Conservation (phyloP, 1,140 invertebrate species). For the Pseudomyrmex sp. region DNA sequence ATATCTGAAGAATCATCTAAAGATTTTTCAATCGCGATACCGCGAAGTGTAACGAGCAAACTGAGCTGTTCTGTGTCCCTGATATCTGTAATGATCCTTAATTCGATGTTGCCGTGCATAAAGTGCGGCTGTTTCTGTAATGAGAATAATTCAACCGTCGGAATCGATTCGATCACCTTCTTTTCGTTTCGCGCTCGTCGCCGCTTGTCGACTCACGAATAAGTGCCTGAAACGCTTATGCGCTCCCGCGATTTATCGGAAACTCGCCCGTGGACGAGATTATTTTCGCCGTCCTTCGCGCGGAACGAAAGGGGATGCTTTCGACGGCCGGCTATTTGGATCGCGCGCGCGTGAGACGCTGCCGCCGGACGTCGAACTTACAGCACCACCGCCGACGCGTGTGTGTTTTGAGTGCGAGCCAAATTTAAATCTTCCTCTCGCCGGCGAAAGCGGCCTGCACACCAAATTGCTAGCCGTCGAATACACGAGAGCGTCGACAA, state of each 20-base stretch:
- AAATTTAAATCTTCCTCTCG: constrained; percentile 67
- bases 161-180: neutral
- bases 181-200: neutral
- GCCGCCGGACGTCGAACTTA: constrained; percentile 56
- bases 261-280: constrained; percentile 40
- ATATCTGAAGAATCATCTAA: no score
- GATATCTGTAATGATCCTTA: no score
- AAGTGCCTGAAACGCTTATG: neutral
- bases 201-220: neutral
- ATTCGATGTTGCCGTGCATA: no score
- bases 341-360: constrained; percentile 44
- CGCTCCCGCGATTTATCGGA: constrained; percentile 31
- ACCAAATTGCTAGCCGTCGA: constrained; percentile 27
- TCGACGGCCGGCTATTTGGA: constrained; percentile 57
- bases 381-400: neutral
- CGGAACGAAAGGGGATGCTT: constrained; percentile 32
- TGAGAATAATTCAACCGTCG: no score
- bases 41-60: no score
- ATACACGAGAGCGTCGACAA: constrained; percentile 9
- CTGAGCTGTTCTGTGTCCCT: no score
- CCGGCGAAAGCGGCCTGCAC: constrained; percentile 13
- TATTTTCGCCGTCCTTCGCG: constrained; percentile 55
- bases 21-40: no score
- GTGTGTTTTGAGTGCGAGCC: constrained; percentile 47
- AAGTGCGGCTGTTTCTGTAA: no score